Conservation (phyloP, 2,113 vertebrate genomes). For the Regulus satrapa region DNA sequence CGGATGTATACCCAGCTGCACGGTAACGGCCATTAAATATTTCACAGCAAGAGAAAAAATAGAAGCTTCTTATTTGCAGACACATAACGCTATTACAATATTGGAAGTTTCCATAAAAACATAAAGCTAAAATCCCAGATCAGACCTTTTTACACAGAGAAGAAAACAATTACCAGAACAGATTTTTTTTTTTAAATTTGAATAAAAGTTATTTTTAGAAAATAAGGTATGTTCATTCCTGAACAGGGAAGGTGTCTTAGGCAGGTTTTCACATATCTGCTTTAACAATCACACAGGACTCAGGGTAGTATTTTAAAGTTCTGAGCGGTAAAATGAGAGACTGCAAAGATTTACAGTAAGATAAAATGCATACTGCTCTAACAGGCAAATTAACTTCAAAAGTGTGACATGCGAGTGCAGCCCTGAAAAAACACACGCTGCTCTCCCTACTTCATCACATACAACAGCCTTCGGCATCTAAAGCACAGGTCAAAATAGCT, state of each 20-base stretch:
- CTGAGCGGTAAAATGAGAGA: background rate
- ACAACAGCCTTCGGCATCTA: background rate
- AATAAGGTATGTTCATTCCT: constrained; percentile 1
- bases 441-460: background rate
- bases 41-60: constrained; percentile 34
- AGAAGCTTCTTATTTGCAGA: constrained; percentile 36
- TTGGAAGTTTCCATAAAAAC: constrained; percentile 16
- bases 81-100: background rate
- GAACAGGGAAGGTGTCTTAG: background rate
- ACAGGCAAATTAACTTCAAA: constrained; percentile 35
- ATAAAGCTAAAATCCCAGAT: background rate
- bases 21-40: constrained; percentile 64
- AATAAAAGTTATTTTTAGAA: background rate
- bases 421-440: background rate
- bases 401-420: background rate
- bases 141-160: background rate
- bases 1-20: constrained; percentile 57
- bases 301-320: constrained; percentile 45
- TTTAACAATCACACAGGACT: background rate
- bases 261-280: background rate
- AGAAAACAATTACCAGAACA: background rate
- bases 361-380: constrained; percentile 41
- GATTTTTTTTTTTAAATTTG: background rate
- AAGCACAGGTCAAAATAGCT: background rate
- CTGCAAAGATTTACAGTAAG: constrained; percentile 10